phyloP scores from a whole-genome alignment of 2,888 invertebrate species.

The Eugnorisma glareosa region DNA sequence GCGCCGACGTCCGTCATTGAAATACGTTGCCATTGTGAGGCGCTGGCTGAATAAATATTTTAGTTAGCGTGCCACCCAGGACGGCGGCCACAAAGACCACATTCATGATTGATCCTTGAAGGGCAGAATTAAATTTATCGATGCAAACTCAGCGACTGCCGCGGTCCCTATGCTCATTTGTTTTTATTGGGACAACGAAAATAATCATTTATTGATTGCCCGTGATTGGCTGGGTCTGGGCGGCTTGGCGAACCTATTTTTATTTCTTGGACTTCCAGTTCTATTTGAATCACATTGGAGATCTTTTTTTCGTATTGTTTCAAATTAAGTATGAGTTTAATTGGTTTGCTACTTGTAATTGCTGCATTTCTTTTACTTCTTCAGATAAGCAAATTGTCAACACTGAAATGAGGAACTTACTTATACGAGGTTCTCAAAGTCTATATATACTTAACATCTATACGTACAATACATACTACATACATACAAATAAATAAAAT shows the following conservation, averaged over 20 bases:
- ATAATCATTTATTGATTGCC: slow-evolving; percentile 67
- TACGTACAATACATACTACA: too few relatives aligned
- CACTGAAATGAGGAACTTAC: neutral
- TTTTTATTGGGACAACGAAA: slow-evolving; percentile 62
- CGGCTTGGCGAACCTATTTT: slow-evolving; percentile 26
- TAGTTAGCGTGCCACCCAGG: slow-evolving; percentile 87
- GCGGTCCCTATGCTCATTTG: slow-evolving; percentile 58
- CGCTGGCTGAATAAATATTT: slow-evolving; percentile 88
- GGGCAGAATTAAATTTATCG: slow-evolving; percentile 79
- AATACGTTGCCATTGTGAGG: slow-evolving; percentile 88
- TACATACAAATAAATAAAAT: too few relatives aligned
- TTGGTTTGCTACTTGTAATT: neutral
- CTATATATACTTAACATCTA: too few relatives aligned
- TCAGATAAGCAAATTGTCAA: neutral
- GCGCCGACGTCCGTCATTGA: slow-evolving; percentile 81
- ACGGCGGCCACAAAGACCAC: slow-evolving; percentile 82
- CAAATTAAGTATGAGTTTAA: neutral
- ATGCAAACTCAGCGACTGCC: slow-evolving; percentile 64
- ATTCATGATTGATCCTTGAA: slow-evolving; percentile 87
- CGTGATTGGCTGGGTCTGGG: slow-evolving; percentile 48
- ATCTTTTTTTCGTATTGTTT: slow-evolving; percentile 4
- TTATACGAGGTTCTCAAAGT: neutral
- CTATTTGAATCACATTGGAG: slow-evolving; percentile 8
- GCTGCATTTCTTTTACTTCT: neutral
- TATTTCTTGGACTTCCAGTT: slow-evolving; percentile 27